A percentile compares a stretch with the other conserved stretches of the same genome.
phyloP scores from a whole-genome alignment of 1,140 invertebrate genomes.

The Cyclargus thomasi region DNA sequence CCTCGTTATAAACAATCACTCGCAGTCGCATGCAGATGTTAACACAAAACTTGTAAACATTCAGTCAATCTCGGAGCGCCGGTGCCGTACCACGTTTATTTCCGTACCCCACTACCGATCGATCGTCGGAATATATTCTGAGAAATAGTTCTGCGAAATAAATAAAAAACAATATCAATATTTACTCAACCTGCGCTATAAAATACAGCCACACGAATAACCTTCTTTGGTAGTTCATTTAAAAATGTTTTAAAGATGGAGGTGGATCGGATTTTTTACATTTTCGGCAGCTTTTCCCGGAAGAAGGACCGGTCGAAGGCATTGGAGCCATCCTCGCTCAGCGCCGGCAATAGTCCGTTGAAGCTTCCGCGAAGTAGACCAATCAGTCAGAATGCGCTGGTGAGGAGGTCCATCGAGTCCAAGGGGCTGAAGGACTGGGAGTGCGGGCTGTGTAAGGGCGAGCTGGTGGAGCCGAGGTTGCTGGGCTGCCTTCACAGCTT shows the following conservation, averaged over 20 bases:
- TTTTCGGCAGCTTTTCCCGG: conserved; percentile 77
- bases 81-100: conserved; percentile 43
- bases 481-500: conserved; percentile 77
- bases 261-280: conserved; percentile 76
- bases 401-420: conserved; percentile 51
- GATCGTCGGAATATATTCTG: not conserved
- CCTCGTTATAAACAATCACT: not conserved
- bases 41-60: not conserved
- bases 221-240: too few relatives aligned
- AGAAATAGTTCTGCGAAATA: not conserved
- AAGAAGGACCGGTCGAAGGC: conserved; percentile 73
- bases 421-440: conserved; percentile 55
- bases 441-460: conserved; percentile 70
- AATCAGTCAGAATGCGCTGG: conserved; percentile 42
- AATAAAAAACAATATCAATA: not conserved
- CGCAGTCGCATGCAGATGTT: conserved; percentile 6
- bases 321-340: conserved; percentile 57
- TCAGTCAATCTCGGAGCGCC: conserved; percentile 38
- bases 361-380: conserved; percentile 40
- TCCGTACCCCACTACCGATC: conserved; percentile 19
- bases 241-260: conserved; percentile 64
- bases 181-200: too few relatives aligned
- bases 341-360: conserved; percentile 62
- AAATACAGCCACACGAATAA: too few relatives aligned
- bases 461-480: conserved; percentile 74